phyloP scores from a whole-genome alignment of 2,113 vertebrate genomes.

The Muntiacus muntjak region DNA sequence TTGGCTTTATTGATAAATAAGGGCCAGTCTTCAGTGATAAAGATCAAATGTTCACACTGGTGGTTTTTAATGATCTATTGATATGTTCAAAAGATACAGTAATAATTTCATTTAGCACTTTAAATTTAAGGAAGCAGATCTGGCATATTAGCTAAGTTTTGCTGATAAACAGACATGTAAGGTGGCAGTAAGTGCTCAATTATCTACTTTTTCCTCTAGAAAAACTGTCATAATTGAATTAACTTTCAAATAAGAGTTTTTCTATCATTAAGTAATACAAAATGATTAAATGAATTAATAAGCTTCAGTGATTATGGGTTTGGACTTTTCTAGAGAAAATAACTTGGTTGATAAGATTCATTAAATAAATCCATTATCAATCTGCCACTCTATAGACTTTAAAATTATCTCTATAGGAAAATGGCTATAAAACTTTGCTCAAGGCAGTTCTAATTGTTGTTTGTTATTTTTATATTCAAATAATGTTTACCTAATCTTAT shows the following conservation, averaged over 20 bases:
- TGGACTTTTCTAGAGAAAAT: neutral
- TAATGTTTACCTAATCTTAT: neutral
- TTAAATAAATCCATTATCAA: neutral
- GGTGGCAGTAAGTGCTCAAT: constrained; percentile 37
- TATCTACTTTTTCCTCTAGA: neutral
- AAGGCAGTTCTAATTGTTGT: neutral
- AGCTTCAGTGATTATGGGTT: neutral
- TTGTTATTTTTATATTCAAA: neutral
- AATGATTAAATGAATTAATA: constrained; percentile 37
- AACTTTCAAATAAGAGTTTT: neutral
- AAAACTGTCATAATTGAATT: neutral
- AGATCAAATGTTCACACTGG: neutral
- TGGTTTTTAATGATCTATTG: constrained; percentile 28
- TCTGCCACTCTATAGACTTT: neutral
- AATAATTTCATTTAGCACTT: constrained; percentile 31
- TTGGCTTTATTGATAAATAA: constrained; percentile 19
- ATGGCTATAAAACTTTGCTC: neutral
- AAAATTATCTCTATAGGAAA: neutral
- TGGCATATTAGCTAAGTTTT: constrained; percentile 45
- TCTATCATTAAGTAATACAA: constrained; percentile 1
- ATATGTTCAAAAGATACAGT: neutral
- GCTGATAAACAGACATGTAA: constrained; percentile 15
- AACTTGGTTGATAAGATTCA: neutral
- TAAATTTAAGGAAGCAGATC: constrained; percentile 48
- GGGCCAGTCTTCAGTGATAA: neutral